Evolutionary conservation across 2,888 invertebrate genomes (phyloP).

Genomic region (Hyles lineata): DNA sequence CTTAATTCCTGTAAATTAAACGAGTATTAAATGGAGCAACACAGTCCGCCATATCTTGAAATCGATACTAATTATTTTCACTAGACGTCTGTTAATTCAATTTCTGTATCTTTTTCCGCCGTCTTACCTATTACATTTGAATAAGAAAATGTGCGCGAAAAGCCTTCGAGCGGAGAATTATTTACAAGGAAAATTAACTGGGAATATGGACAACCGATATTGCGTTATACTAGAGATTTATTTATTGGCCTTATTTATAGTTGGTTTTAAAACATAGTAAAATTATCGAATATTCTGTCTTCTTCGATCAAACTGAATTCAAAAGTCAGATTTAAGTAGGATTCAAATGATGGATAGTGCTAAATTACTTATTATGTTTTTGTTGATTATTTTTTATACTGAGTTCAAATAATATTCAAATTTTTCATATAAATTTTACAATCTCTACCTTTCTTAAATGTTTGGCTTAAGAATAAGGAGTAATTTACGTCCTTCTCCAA

Average conservation of each 20-base stretch:
- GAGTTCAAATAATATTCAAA: too few species aligned
- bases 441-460: too few species aligned
- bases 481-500: too few species aligned
- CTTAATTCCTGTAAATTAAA: conserved; percentile 36
- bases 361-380: too few species aligned
- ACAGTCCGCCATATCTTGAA: conserved; percentile 54
- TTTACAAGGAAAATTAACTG: neutral
- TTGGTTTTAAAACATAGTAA: too few species aligned
- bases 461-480: too few species aligned
- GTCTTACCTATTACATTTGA: conserved; percentile 24
- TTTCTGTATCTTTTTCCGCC: conserved; percentile 28
- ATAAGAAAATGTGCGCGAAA: conserved; percentile 9
- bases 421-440: too few species aligned
- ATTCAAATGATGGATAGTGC: too few species aligned
- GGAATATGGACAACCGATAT: neutral
- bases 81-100: conserved; percentile 32
- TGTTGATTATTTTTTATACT: too few species aligned
- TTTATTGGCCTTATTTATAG: neutral
- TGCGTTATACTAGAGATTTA: neutral
- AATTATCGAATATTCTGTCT: too few species aligned
- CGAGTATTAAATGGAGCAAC: conserved; percentile 47
- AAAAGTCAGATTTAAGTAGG: too few species aligned
- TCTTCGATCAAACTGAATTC: too few species aligned
- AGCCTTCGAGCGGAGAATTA: neutral
- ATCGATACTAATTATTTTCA: conserved; percentile 61